Percentiles rank a stretch among this genome's conserved stretches.
Evolutionary conservation across 2,113 vertebrate genomes (phyloP).

Genomic region (Oreochromis aureus): DNA sequence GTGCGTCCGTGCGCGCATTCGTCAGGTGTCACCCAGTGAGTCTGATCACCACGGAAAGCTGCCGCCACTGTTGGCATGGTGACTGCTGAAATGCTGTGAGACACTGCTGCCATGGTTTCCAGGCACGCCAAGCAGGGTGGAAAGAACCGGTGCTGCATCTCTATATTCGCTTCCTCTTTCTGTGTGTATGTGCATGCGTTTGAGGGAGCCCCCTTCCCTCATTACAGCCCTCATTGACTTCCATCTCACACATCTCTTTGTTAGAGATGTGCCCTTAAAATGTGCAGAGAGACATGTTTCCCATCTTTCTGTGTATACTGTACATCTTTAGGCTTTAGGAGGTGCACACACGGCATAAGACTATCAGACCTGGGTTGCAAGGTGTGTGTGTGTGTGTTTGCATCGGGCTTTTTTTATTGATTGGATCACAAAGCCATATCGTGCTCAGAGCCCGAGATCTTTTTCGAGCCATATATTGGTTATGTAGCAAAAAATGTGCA

Average conservation of each 20-base stretch:
- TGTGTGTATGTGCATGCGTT: slow-evolving; percentile 10
- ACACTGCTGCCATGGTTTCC: slow-evolving; percentile 73
- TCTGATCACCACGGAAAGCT: slow-evolving; percentile 58
- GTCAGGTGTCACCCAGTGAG: slow-evolving; percentile 66
- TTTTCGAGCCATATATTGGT: background rate
- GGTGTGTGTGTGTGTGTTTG: background rate
- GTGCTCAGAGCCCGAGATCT: background rate
- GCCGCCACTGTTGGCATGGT: slow-evolving; percentile 71
- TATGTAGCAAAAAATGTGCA: background rate
- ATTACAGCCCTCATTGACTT: background rate
- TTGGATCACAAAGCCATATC: background rate
- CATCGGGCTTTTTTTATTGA: background rate
- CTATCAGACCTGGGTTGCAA: background rate
- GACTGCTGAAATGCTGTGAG: slow-evolving; percentile 63
- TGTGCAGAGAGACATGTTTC: background rate
- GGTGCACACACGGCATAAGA: background rate
- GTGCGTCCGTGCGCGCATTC: background rate
- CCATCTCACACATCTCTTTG: slow-evolving; percentile 19
- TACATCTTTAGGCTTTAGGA: background rate
- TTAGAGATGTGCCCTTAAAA: background rate
- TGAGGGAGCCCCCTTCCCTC: background rate
- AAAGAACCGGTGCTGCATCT: slow-evolving; percentile 46
- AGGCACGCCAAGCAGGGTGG: slow-evolving; percentile 62
- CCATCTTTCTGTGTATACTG: background rate
- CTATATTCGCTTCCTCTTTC: slow-evolving; percentile 14